A percentile compares a stretch with the other conserved stretches of the same genome.
Conservation (phyloP, 23 tunicate species). For the Halocynthia roretzi region DNA sequence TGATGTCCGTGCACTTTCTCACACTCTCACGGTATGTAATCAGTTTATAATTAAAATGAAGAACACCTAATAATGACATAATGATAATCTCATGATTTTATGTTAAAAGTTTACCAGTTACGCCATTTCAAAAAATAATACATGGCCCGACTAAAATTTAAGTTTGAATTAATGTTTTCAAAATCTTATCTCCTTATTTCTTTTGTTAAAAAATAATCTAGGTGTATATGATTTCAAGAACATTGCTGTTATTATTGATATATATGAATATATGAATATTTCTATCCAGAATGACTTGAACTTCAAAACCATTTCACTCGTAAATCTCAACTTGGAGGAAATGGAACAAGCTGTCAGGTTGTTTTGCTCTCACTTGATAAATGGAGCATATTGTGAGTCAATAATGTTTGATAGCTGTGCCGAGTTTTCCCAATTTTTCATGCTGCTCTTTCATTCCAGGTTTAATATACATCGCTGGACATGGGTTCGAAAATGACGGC, state of each 20-base stretch:
- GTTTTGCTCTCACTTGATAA: constrained; percentile 24
- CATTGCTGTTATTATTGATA: no score
- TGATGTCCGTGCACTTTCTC: constrained; percentile 32
- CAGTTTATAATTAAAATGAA: no score
- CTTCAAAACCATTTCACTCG: constrained; percentile 61
- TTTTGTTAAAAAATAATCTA: no score
- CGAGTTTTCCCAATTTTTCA: not conserved
- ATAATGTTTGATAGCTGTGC: not conserved
- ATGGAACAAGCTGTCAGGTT: constrained; percentile 37
- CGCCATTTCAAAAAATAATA: no score
- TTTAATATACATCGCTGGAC: constrained; percentile 77
- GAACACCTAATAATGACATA: no score
- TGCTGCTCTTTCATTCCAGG: constrained; percentile 12
- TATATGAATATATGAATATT: not conserved
- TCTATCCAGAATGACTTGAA: constrained; percentile 39
- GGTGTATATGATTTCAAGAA: no score
- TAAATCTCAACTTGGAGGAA: constrained; percentile 38
- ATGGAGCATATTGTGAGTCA: constrained; percentile 72
- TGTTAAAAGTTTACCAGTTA: no score
- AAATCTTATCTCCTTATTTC: no score
- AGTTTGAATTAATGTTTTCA: no score
- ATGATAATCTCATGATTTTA: no score
- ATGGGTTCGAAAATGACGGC: constrained; percentile 79
- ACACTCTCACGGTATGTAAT: constrained; percentile 37
- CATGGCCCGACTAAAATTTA: no score